A percentile compares a stretch with the other conserved stretches of the same genome.
phyloP scores from a whole-genome alignment of 2,113 vertebrate species.

The Pipa parva region DNA sequence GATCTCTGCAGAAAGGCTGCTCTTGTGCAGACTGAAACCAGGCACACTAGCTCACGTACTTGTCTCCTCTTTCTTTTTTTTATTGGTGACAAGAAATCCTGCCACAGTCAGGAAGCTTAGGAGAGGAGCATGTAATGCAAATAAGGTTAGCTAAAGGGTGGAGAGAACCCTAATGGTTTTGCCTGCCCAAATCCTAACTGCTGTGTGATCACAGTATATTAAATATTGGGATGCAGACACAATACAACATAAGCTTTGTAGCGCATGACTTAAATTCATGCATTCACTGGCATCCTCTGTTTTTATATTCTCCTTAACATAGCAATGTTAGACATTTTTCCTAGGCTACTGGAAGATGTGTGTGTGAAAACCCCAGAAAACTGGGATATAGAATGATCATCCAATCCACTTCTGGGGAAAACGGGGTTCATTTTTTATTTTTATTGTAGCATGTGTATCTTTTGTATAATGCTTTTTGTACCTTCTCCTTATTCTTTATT shows the following conservation, averaged over 20 bases:
- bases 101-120: background rate
- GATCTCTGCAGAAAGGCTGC: background rate
- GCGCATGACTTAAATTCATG: background rate
- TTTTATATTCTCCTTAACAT: background rate
- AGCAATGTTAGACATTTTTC: background rate
- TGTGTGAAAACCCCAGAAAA: background rate
- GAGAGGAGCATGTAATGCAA: background rate
- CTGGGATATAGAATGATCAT: constrained; percentile 20
- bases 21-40: constrained; percentile 11
- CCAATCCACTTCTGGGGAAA: constrained; percentile 6
- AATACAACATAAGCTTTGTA: background rate
- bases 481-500: constrained; percentile 8
- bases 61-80: too few relatives aligned
- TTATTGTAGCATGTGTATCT: constrained; percentile 38
- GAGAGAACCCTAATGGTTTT: background rate
- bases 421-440: constrained; percentile 15
- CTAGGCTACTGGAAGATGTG: constrained; percentile 12
- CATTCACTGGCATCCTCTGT: constrained; percentile 7
- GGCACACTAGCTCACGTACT: background rate
- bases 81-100: too few relatives aligned
- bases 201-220: background rate
- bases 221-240: background rate
- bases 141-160: background rate
- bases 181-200: background rate
- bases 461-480: constrained; percentile 41